Evolutionary conservation across 2,797 vertebrate genomes (phyloP), one percentile per base, ranked within the genome.

Genomic region (Silurus lanzhouensis): DNA sequence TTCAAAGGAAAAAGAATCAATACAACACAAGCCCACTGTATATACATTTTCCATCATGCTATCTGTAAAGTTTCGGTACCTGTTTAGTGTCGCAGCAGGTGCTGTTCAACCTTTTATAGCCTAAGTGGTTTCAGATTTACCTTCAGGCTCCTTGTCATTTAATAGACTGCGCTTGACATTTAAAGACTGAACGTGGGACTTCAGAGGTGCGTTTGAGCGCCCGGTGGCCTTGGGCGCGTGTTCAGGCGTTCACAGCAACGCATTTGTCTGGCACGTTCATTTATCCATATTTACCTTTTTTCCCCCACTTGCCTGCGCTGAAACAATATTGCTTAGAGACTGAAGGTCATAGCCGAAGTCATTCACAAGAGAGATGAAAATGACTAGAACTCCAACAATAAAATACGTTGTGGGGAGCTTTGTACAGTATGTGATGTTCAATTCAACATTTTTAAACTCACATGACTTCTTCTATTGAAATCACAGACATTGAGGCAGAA

Each of bases 131-230:
- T 67, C 52, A 70, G 66, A 63, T 77, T 87, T 86, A 87, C 86
- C 86, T 85, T 88, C 82, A 87, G 85, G 63, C 71, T 88, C 44
- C 67, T 70, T 86, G 84, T 88, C 77, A 66, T 90, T 89, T 88
- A 87, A 89, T 85, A 85, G 84, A 83, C 86, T 61, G 76, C 60
- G 86, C 86, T 85, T 90, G 90, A 88, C 89, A 90, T 90, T 90
- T 91, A 88, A 88, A 84, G 80, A 85, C 84, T 86, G 71, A 74
- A 85, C 57, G 85, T 84, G 68, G 76, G 84, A 88, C 86, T 90
- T 87, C 77, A 83, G 75, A 87, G 63, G 81, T 22, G 61, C 72
- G 78, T 87, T 87, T 82, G 46, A 52, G 75, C 76, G 31, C 82
- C 46, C 52, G 9, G 13, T 61, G 82, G 79, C 81, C 68, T 87